A percentile compares a stretch with the other conserved stretches of the same genome.
These are phyloP conservation scores for Tinea semifulvella DNA, from an alignment of 2,888 invertebrate species.

Conservation along the genomic window DNA sequence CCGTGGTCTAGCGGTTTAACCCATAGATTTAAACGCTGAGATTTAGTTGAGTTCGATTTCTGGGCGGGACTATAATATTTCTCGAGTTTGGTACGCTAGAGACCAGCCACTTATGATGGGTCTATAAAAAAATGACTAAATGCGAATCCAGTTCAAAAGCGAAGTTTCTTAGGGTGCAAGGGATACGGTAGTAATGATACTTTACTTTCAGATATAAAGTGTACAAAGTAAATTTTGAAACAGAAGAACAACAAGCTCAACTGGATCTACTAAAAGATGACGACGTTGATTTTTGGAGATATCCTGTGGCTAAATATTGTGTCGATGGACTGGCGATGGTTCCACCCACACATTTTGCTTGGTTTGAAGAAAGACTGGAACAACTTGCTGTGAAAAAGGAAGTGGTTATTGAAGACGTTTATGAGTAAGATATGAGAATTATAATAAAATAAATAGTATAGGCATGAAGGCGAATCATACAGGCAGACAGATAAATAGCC, in stretches of 20 bases:
- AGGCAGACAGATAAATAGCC: not conserved
- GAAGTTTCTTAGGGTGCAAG: too few relatives aligned
- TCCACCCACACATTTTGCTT: constrained; percentile 33
- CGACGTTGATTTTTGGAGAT: constrained; percentile 36
- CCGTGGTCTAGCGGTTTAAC: too few relatives aligned
- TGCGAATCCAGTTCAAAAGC: too few relatives aligned
- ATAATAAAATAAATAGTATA: not conserved
- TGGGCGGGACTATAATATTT: too few relatives aligned
- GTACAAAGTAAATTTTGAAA: constrained; percentile 33
- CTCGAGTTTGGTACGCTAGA: too few relatives aligned
- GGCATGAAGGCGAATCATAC: too few relatives aligned
- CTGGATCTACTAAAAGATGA: constrained; percentile 32
- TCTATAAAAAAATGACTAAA: too few relatives aligned
- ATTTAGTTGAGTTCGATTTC: too few relatives aligned
- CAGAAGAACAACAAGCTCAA: constrained; percentile 30
- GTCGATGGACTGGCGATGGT: constrained; percentile 41
- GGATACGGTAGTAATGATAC: not conserved
- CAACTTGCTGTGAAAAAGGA: constrained; percentile 29
- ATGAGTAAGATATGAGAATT: constrained; percentile 31
- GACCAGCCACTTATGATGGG: too few relatives aligned
- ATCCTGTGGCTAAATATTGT: constrained; percentile 33
- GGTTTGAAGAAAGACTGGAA: constrained; percentile 39
- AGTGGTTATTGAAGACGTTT: constrained; percentile 37
- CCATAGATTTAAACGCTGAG: too few relatives aligned
- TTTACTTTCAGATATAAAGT: constrained; percentile 36